Evolutionary conservation across 2,797 vertebrate species (phyloP), one percentile per base, ranked within the genome.

Genomic region (Schizopygopsis malacanthus): DNA sequence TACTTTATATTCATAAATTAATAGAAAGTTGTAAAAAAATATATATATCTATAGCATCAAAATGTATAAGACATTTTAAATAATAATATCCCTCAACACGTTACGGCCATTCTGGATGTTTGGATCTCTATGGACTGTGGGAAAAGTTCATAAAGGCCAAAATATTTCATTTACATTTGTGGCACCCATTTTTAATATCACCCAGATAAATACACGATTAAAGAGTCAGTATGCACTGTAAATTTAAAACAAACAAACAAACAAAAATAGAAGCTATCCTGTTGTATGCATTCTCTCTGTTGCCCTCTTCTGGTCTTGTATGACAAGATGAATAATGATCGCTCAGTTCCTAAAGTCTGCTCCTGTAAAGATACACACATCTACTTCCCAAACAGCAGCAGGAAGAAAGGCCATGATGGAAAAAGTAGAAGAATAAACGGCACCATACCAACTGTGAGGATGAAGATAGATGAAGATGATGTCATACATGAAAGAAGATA

Each of bases 251-350:
- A 11, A 9, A n/a, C n/a, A 25, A 70, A 33, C 28, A 33, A 33
- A 33, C 33, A 22, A 71, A n/a, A 45, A 75, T 11, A 45, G 0
- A 16, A 12, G 28, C 7, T 52, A n/a, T 56, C 6, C n/a, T 56
- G 11, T 15, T n/a, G 9, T 13, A 63, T 28, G 9, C 12, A 85
- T 88, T 93, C 91, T 94, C 91, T 91, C 87, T 90, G 89, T 90
- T 91, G 93, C 93, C 94, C 93, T 95, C 95, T 95, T 93, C 94
- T 95, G 94, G 94, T 92, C 71, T 91, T 83, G 20, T 28, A 69
- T 76, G 39, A 61, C 80, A 50, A 28, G 43, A n/a, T 52, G 61
- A 87, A 81, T 83, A 85, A 85, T 47, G 79, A 82, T 52, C 61
- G 22, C 52, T 2, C 22, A 18, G 47, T 47, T 61, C 39, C 63